These are phyloP conservation scores for Drosophila asahinai DNA, from an alignment of 1,140 invertebrate species.

Conservation along the genomic window DNA sequence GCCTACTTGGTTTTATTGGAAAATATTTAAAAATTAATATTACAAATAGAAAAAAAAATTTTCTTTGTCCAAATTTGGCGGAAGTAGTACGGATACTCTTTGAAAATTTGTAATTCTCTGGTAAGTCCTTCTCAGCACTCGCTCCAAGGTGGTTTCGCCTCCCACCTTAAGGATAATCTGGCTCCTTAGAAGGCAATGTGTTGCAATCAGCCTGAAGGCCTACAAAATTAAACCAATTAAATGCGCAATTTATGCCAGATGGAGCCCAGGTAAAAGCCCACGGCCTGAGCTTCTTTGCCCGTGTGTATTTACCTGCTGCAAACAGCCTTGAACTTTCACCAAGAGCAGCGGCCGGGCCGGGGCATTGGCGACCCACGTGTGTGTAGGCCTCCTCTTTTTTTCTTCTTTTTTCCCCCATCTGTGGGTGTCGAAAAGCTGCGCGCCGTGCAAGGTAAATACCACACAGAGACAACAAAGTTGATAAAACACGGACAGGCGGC, in stretches of 20 bases:
- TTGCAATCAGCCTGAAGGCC: background rate
- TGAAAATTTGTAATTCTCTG: no score
- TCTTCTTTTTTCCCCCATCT: background rate
- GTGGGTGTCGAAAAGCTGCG: constrained; percentile 42
- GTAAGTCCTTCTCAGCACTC: no score
- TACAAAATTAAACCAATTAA: background rate
- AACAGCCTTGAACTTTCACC: constrained; percentile 78
- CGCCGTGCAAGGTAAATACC: constrained; percentile 62
- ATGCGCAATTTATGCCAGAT: constrained; percentile 1
- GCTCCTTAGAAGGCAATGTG: background rate
- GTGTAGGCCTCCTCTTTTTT: constrained; percentile 12
- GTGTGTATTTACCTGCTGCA: constrained; percentile 34
- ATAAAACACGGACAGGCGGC: constrained; percentile 23
- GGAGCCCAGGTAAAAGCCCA: background rate
- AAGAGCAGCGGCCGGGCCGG: constrained; percentile 31
- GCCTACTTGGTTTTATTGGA: no score
- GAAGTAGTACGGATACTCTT: no score
- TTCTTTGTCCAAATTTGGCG: no score
- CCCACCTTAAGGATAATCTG: background rate
- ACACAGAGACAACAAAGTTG: constrained; percentile 42
- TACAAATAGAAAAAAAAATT: no score
- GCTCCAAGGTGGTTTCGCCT: background rate
- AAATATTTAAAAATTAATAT: no score
- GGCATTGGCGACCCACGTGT: constrained; percentile 59
- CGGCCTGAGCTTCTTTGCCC: background rate